These are phyloP conservation scores for Pteromalus puparum DNA, from an alignment of 1,140 invertebrate genomes.

Conservation along the genomic window DNA sequence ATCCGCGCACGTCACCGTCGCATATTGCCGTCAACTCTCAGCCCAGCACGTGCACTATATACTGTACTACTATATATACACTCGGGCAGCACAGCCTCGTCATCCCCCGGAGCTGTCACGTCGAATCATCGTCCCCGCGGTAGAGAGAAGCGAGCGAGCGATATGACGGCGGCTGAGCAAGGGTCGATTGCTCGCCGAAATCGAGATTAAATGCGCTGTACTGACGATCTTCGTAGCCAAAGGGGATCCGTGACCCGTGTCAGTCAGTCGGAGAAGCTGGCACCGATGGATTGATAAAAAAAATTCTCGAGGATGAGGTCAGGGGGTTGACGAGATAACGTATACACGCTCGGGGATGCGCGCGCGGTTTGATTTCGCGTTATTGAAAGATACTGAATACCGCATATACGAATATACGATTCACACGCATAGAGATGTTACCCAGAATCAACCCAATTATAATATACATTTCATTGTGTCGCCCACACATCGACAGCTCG, in stretches of 20 bases:
- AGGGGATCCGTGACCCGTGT: slow-evolving; percentile 20
- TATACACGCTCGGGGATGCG: slow-evolving; percentile 44
- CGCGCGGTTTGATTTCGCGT: background rate
- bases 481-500: background rate
- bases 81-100: background rate
- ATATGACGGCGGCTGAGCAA: background rate
- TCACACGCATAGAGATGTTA: background rate
- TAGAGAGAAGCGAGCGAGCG: background rate
- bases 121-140: slow-evolving; percentile 23
- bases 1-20: slow-evolving; percentile 33
- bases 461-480: slow-evolving; percentile 22
- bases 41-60: background rate
- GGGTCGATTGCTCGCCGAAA: slow-evolving; percentile 39
- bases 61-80: background rate
- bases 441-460: background rate
- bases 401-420: no score
- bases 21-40: slow-evolving; percentile 33
- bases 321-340: slow-evolving; percentile 24
- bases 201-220: slow-evolving; percentile 44
- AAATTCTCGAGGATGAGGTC: slow-evolving; percentile 28
- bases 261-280: background rate
- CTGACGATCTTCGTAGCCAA: slow-evolving; percentile 19
- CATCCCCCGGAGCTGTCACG: slow-evolving; percentile 33
- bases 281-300: slow-evolving; percentile 41
- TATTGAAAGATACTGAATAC: background rate